Conservation (phyloP, 2,888 invertebrate genomes). For the Volucella zonaria region DNA sequence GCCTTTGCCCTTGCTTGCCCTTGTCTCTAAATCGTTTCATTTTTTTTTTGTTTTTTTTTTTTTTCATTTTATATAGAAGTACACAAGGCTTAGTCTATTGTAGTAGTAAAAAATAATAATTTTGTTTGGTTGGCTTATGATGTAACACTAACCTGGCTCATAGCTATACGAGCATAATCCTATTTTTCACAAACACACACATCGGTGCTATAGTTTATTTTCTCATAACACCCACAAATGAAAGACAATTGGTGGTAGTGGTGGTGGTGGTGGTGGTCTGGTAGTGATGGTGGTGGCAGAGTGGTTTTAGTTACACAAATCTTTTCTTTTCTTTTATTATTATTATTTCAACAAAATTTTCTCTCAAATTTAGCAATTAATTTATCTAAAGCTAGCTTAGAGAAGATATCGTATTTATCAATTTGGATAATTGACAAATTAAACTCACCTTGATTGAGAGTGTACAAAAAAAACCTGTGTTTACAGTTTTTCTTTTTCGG, state of each 20-base stretch:
- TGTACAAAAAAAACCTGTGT: conserved; percentile 48
- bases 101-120: conserved; percentile 13
- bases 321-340: conserved; percentile 29
- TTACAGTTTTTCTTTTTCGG: conserved; percentile 62
- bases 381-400: conserved; percentile 63
- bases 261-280: conserved; percentile 15
- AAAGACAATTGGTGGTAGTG: conserved; percentile 26
- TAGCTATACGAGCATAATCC: conserved; percentile 40
- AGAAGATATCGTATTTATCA: conserved; percentile 58
- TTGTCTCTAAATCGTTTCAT: conserved; percentile 8
- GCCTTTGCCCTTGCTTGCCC: too few species aligned
- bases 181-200: conserved; percentile 43
- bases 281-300: conserved; percentile 46
- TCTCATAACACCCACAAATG: conserved; percentile 41
- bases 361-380: conserved; percentile 49
- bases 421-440: conserved; percentile 61
- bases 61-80: conserved; percentile 3
- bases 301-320: conserved; percentile 49
- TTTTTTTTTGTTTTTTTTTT: background rate
- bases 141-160: conserved; percentile 64
- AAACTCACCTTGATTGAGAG: conserved; percentile 74
- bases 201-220: conserved; percentile 15
- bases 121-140: conserved; percentile 41
- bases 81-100: conserved; percentile 53
- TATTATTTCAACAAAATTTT: background rate